Base-by-base conservation (phyloP, 2,113 vertebrate species). In the Callocephalon fimbriatum region DNA sequence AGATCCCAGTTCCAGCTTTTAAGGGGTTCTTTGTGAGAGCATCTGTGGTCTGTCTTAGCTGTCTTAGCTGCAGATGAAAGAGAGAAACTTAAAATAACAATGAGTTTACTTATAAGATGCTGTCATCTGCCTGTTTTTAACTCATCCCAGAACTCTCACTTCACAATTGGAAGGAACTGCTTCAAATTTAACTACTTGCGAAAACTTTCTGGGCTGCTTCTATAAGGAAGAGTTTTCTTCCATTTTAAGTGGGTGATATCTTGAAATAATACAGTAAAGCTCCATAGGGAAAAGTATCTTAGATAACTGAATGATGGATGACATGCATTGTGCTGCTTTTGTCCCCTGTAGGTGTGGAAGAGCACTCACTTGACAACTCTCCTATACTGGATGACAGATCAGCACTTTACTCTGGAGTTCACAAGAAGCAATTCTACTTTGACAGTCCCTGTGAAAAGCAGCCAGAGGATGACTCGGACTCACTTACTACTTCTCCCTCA, bases 391-490 rank as follows among this genome's bases (percentile, higher is more conserved):
- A 99, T 63, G 99, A 99, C 93, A 98, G 98, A 94, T 95, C 98
- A 0, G 99, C 99, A 77, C 98, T 99, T 78, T 99, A 99, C 88
- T 99, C 99, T 2, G 99, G 99, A 58, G 99, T 99, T 93, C 98
- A 99, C 94, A 99, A 99, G 98, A 99, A 99, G 97, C 98, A 98
- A 4, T 95, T 98, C 67, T 93, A 97, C 95, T 98, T 98, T 23
- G 98, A 99, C n/a, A 97, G 98, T 78, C 98, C 99, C 21, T 98
- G 98, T 1, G 99, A 99, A 89, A 98, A 98, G 85, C 98, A 99
- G 88, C 98, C 98, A 25, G 99, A 99, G 48, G 99, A 99, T 3
- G 98, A 99, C 71, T 98, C 97, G 0, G 99, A 99, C 95, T 98
- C 98, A 18, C 95, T 99, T n/a, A 98, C 98, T 77, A 98, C 99